Base-by-base conservation (phyloP, 2,888 invertebrate species). In the Diploptera punctata region DNA sequence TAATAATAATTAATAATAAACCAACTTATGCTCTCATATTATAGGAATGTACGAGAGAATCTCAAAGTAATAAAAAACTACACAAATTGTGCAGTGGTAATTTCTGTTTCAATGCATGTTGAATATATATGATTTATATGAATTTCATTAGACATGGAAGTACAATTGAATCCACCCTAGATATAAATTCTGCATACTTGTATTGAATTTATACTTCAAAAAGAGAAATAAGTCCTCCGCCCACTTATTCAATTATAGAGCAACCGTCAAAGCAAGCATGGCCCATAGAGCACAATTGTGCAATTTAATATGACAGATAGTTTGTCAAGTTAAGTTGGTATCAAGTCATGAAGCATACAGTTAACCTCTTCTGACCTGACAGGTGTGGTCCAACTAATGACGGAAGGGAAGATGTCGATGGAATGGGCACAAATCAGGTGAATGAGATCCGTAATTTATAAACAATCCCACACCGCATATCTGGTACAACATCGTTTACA, bases 281-380 rank as follows among this genome's bases (percentile, higher is more conserved):
- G n/a, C 3, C 33, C 33, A 33, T 33, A 57, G 3, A 3, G n/a
- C 57, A 57, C 57, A 29, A 26, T 29, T 57, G 24, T 24, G 10
- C 10, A 52, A 9, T 24, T 52, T 24, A 52, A 52, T 57, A 31
- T 57, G 57, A 57, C 29, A 57, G 57, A 57, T 57, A 31, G 57
- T 29, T 57, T 57, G 57, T 57, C 57, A 57, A 29, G 57, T 57
- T 31, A 16, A n/a, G 26, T 57, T 57, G 57, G n/a, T 29, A 29
- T 57, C n/a, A 57, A 57, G n/a, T 57, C 57, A 57, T 57, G 29
- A 57, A 29, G 26, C 57, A 33, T 62, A 57, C 57, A 38, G 38
- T 68, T 68, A 38, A 68, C 68, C 68, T 52, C 57, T 19, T 9
- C 10, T 68, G 68, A 68, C 68, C 68, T 33, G 43, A 68, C 68